phyloP scores from a whole-genome alignment of 2,113 vertebrate species.

The Pongo pygmaeus region DNA sequence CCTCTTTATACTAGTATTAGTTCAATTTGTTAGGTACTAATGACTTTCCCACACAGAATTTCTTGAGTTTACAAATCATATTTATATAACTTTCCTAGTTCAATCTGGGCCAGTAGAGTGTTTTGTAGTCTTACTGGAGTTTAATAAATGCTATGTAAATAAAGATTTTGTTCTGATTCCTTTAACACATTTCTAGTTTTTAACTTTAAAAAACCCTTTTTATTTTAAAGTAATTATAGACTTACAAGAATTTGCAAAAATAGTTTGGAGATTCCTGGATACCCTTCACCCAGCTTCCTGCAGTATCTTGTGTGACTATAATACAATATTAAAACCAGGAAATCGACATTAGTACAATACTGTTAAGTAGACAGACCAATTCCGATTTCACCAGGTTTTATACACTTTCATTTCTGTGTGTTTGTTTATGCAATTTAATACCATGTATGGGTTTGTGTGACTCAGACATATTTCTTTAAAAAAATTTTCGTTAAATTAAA shows the following conservation, averaged over 20 bases:
- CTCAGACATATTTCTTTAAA: not conserved
- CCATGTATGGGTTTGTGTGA: not conserved
- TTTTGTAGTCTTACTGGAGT: not conserved
- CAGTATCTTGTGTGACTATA: not conserved
- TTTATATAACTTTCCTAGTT: not conserved
- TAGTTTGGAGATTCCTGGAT: not conserved
- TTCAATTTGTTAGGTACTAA: not conserved
- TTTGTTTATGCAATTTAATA: not conserved
- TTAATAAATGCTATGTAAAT: not conserved
- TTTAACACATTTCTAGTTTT: not conserved
- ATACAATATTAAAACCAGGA: not conserved
- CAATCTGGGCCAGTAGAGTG: not conserved
- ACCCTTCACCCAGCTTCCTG: fast-evolving
- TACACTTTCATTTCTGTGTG: not conserved
- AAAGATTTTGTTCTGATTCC: not conserved
- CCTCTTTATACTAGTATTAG: not conserved
- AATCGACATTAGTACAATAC: fast-evolving
- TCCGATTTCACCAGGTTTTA: not conserved
- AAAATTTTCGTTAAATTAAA: too few relatives aligned
- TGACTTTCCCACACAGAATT: not conserved
- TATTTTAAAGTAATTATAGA: not conserved
- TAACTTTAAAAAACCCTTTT: not conserved
- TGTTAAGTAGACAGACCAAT: too few relatives aligned
- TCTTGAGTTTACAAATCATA: not conserved
- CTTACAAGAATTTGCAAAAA: not conserved